Evolutionary conservation across 2,113 vertebrate genomes (phyloP), one percentile per base, ranked within the genome.

Genomic region (Monopterus albus): DNA sequence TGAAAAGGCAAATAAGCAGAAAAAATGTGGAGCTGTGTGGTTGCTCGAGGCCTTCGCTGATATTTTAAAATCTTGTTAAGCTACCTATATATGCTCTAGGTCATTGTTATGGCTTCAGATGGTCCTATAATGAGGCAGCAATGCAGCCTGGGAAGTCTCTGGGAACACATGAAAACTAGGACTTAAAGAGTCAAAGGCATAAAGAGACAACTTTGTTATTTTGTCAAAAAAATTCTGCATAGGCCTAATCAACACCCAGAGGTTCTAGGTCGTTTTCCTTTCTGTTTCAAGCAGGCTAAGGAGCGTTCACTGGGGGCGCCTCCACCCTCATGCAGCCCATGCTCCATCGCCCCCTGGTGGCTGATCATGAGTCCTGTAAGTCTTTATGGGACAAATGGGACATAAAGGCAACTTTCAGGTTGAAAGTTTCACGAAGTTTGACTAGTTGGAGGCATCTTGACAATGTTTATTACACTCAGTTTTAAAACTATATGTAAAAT

Each of bases 271-370:
- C 26, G 23, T 0, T n/a, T 42, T 29, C 42, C 42, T 3, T 38
- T 15, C 59, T 33, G 43, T 17, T 55, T 63, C 26, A 31, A 21
- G 1, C 26, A 52, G 57, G 14, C 39, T 1, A n/a, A 20, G n/a
- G 51, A 13, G 23, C 18, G 33, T 28, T 29, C 15, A 36, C 42
- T 3, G 5, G 29, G 31, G 68, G 26, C 10, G n/a, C 33, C 42
- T 40, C 35, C 13, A 13, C 40, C 43, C 23, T 26, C 7, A n/a
- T 57, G 45, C 68, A 53, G 36, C 62, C 39, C 36, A 6, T 29
- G 86, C 64, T 62, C 39, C 49, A 85, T 65, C 76, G 28, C 61
- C 89, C 82, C 84, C 78, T 69, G 55, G 78, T 89, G 89, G 87
- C 61, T 20, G 18, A 35, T 53, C 29, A 36, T 14, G 29, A 69